Percentiles rank a stretch among this genome's conserved stretches.
Evolutionary conservation across 2,888 invertebrate genomes (phyloP).

Genomic region (Drosophila maculinotata): DNA sequence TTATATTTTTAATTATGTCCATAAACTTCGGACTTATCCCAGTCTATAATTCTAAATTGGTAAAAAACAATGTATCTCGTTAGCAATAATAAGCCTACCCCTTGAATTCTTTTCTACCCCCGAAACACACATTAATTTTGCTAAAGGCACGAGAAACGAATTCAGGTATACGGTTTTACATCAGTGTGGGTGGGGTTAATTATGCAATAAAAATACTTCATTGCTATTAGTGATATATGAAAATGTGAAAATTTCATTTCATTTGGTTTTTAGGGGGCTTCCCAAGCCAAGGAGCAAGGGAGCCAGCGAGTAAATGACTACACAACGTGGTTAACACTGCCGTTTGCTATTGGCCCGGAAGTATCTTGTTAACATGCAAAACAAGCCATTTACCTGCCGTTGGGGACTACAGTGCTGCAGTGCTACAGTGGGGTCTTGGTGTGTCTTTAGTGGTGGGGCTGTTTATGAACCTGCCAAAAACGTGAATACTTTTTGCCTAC

Average conservation of each 20-base stretch:
- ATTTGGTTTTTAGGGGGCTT: conserved; percentile 25
- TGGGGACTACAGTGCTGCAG: not conserved
- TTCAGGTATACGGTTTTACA: not conserved
- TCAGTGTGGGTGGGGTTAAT: conserved; percentile 67
- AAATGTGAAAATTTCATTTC: conserved; percentile 66
- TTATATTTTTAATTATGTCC: too few relatives aligned
- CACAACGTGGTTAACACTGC: conserved; percentile 52
- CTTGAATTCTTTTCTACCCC: not conserved
- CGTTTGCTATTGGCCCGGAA: conserved; percentile 72
- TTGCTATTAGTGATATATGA: conserved; percentile 61
- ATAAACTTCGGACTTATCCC: too few relatives aligned
- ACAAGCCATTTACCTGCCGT: conserved; percentile 72
- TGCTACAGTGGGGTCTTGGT: not conserved
- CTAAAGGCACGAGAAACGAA: not conserved
- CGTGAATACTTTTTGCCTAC: conserved; percentile 36
- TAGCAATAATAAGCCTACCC: conserved; percentile 3
- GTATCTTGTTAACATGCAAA: conserved; percentile 83
- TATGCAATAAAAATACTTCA: conserved; percentile 74
- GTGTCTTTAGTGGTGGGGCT: conserved; percentile 5
- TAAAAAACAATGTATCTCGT: too few relatives aligned
- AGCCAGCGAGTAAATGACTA: conserved; percentile 40
- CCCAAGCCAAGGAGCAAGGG: conserved; percentile 1
- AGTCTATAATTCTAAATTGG: too few relatives aligned
- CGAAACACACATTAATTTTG: conserved; percentile 10
- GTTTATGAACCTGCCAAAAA: conserved; percentile 58